Evolutionary conservation across 2,888 invertebrate species (phyloP).

Genomic region (Heliconius aoede): DNA sequence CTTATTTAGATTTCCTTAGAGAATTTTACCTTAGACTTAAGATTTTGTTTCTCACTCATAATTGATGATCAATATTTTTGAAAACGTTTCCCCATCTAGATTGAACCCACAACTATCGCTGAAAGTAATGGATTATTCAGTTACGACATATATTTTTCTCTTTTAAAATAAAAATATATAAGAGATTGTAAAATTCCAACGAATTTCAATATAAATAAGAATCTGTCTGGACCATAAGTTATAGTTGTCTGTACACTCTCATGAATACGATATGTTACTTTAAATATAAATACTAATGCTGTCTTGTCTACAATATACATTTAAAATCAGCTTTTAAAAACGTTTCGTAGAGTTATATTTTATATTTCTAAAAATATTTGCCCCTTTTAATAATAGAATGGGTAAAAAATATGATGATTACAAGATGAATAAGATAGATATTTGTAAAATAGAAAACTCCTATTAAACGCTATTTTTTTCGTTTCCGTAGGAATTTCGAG

Average conservation of each 20-base stretch:
- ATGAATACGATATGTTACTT: conserved; percentile 19
- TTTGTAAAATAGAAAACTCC: too few relatives aligned
- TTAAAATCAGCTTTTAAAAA: conserved; percentile 12
- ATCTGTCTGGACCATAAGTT: conserved; percentile 12
- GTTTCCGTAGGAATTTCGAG: too few relatives aligned
- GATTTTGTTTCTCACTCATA: background rate
- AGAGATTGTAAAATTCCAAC: background rate
- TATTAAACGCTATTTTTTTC: too few relatives aligned
- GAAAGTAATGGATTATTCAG: too few relatives aligned
- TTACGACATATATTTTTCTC: background rate
- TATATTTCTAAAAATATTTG: background rate
- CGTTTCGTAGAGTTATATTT: background rate
- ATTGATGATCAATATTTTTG: background rate
- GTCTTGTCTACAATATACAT: background rate
- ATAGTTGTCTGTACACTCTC: conserved; percentile 12
- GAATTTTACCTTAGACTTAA: too few relatives aligned
- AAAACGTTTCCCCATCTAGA: background rate
- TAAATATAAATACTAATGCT: conserved; percentile 1
- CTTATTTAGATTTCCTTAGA: too few relatives aligned
- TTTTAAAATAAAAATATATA: background rate
- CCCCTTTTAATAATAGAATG: background rate
- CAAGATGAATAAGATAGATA: too few relatives aligned
- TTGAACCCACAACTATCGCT: background rate
- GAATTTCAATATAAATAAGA: conserved; percentile 10
- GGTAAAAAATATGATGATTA: too few relatives aligned